Percentiles rank a stretch among this genome's conserved stretches.
Conservation (phyloP, 2,797 vertebrate genomes). For the Crax fasciolata region DNA sequence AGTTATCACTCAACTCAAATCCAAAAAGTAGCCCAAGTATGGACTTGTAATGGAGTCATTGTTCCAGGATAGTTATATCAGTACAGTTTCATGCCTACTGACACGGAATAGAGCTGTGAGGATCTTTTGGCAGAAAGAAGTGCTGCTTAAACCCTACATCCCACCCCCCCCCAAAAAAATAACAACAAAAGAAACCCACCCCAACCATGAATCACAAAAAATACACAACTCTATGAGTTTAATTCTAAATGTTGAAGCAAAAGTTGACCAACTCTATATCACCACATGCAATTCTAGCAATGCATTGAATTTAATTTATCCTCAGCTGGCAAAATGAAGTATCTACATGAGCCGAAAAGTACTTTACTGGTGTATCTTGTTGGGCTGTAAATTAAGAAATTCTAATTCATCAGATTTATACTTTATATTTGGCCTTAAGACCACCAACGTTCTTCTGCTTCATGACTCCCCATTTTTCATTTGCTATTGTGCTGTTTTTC, state of each 20-base stretch:
- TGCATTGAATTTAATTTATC: neutral
- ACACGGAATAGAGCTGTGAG: neutral
- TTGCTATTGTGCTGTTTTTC: neutral
- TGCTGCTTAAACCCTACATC: neutral
- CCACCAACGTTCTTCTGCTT: neutral
- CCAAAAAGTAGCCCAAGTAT: neutral
- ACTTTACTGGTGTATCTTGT: neutral
- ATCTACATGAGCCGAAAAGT: neutral
- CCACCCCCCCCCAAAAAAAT: too few species aligned
- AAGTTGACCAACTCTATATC: neutral
- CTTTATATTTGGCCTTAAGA: neutral
- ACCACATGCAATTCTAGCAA: neutral
- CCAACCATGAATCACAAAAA: neutral
- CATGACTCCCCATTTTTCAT: neutral
- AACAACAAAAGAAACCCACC: neutral
- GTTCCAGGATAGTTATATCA: neutral
- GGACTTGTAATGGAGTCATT: neutral
- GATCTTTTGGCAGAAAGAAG: neutral
- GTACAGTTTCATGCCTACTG: neutral
- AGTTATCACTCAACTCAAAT: neutral
- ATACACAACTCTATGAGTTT: neutral
- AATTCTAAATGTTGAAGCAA: slow-evolving; percentile 1
- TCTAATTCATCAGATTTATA: neutral
- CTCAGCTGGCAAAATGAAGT: neutral
- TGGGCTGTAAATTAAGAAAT: neutral